Percentiles rank a stretch among this genome's conserved stretches.
These are phyloP conservation scores for Lepidostoma basale DNA, from an alignment of 1,140 invertebrate species.

Conservation along the genomic window DNA sequence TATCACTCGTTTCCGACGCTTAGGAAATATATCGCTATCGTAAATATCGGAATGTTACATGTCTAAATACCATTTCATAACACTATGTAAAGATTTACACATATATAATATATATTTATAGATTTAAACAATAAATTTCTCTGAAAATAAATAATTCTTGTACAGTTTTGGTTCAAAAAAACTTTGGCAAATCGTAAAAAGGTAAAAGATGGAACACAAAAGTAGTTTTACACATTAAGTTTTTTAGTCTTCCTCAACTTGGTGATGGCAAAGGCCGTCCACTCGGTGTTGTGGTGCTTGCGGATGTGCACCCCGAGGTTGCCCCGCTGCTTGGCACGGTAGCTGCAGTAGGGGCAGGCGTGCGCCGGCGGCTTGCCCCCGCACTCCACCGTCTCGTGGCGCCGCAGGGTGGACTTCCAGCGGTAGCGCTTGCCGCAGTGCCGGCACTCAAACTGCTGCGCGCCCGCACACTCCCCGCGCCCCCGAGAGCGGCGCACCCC, in stretches of 20 bases:
- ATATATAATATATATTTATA: constrained; percentile 24
- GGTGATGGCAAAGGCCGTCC: constrained; percentile 58
- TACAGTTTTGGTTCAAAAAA: constrained; percentile 46
- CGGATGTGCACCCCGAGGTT: constrained; percentile 82
- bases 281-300: constrained; percentile 70
- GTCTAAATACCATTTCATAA: constrained; percentile 28
- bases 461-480: constrained; percentile 44
- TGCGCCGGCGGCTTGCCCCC: constrained; percentile 84
- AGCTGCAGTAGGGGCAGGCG: constrained; percentile 80
- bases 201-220: constrained; percentile 13
- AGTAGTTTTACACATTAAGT: constrained; percentile 8
- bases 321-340: constrained; percentile 78
- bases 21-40: constrained; percentile 17
- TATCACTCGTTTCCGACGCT: constrained; percentile 38
- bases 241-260: constrained; percentile 58
- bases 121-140: constrained; percentile 39
- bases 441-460: constrained; percentile 73
- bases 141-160: constrained; percentile 45
- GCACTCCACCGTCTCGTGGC: constrained; percentile 85
- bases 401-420: constrained; percentile 80
- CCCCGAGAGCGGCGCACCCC: constrained; percentile 36
- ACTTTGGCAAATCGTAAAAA: constrained; percentile 44
- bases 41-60: constrained; percentile 31
- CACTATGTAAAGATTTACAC: constrained; percentile 19
- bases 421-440: constrained; percentile 81